Evolutionary conservation across 2,888 invertebrate species (phyloP).

Genomic region (Lutraria lutraria): DNA sequence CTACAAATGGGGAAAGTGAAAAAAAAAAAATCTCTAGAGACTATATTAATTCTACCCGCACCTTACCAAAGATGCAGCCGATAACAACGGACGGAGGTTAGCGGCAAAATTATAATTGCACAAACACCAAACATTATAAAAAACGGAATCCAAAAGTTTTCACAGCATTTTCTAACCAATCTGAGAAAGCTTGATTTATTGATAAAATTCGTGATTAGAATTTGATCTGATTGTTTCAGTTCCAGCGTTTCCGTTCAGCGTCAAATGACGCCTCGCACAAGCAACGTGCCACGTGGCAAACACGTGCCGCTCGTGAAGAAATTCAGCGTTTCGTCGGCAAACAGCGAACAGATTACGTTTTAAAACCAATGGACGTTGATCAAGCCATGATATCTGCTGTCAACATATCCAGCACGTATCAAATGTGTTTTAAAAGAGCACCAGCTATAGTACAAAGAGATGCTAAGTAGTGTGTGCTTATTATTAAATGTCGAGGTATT

Average conservation of each 20-base stretch:
- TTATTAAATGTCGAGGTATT: background rate
- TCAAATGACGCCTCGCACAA: constrained; percentile 52
- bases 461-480: background rate
- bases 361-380: constrained; percentile 22
- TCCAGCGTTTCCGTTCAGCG: constrained; percentile 58
- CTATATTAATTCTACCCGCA: background rate
- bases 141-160: background rate
- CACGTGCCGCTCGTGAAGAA: constrained; percentile 57
- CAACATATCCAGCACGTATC: constrained; percentile 22
- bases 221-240: constrained; percentile 55
- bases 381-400: constrained; percentile 33
- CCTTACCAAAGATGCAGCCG: background rate
- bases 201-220: constrained; percentile 62
- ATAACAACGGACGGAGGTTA: background rate
- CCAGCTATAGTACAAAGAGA: background rate
- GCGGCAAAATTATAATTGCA: constrained; percentile 9
- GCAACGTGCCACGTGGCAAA: constrained; percentile 55
- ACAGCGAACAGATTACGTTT: constrained; percentile 40
- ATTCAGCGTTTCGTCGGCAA: constrained; percentile 38
- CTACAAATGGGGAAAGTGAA: background rate
- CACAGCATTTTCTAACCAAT: background rate
- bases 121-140: background rate
- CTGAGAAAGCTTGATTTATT: constrained; percentile 45
- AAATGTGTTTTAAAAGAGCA: constrained; percentile 28
- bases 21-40: background rate